Conservation (phyloP, 2,888 invertebrate species). For the Linnaemya tessellans region DNA sequence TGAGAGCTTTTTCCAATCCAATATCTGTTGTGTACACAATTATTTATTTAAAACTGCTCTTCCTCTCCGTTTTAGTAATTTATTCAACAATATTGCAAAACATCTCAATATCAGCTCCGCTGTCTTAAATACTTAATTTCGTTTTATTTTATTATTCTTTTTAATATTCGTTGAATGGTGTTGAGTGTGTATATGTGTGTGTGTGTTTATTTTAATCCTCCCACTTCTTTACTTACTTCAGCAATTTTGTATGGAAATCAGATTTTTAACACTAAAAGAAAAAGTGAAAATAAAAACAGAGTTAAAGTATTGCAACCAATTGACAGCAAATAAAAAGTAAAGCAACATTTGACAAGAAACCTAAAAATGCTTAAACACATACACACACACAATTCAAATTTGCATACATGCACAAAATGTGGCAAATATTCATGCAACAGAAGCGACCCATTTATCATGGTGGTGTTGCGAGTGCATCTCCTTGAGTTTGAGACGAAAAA, state of each 20-base stretch:
- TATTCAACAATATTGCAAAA: slow-evolving; percentile 41
- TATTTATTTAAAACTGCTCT: slow-evolving; percentile 10
- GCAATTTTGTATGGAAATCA: slow-evolving; percentile 38
- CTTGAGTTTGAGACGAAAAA: not conserved
- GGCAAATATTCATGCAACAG: slow-evolving; percentile 28
- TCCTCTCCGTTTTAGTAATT: not conserved
- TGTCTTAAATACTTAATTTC: slow-evolving; percentile 50
- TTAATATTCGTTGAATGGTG: slow-evolving; percentile 4
- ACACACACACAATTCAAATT: slow-evolving; percentile 6
- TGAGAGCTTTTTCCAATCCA: slow-evolving; percentile 5
- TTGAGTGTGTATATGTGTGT: not conserved
- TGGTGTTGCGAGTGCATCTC: slow-evolving; percentile 7
- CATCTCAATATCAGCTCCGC: slow-evolving; percentile 50
- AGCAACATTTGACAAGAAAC: slow-evolving; percentile 56
- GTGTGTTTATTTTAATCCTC: slow-evolving; percentile 1
- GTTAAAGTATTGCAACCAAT: slow-evolving; percentile 60
- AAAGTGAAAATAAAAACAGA: not conserved
- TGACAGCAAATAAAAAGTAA: slow-evolving; percentile 69
- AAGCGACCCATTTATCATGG: slow-evolving; percentile 63
- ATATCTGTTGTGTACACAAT: not conserved
- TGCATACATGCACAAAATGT: not conserved
- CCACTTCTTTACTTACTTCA: not conserved
- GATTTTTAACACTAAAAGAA: slow-evolving; percentile 20
- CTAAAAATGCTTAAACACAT: slow-evolving; percentile 36
- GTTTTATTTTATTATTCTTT: slow-evolving; percentile 41